phyloP scores from a whole-genome alignment of 1,140 invertebrate species.

The Hesperophylax magnus region DNA sequence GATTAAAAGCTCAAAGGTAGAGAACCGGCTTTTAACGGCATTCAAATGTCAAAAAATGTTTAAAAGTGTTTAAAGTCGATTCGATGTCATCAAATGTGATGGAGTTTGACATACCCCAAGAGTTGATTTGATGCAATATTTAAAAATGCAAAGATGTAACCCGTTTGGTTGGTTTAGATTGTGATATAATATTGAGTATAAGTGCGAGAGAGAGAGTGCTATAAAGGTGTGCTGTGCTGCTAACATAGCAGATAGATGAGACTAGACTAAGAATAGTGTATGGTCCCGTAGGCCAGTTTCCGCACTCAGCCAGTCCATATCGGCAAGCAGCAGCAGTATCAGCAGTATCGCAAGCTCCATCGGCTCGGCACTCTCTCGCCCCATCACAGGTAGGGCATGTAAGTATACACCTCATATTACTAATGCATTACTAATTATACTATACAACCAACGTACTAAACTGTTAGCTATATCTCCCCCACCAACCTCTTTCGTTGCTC shows the following conservation, averaged over 20 bases:
- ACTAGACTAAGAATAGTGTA: conserved; percentile 42
- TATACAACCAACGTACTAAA: neutral
- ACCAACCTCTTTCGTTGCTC: no score
- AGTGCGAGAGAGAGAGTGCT: conserved; percentile 20
- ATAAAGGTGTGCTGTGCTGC: conserved; percentile 20
- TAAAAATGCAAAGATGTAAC: no score
- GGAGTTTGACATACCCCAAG: no score
- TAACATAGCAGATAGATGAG: conserved; percentile 11
- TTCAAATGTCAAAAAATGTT: neutral
- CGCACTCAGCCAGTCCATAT: conserved; percentile 78
- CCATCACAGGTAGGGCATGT: conserved; percentile 81
- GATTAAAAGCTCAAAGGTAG: neutral
- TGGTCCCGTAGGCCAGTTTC: conserved; percentile 72
- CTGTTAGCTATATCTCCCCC: neutral
- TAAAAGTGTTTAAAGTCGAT: no score
- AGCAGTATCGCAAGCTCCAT: conserved; percentile 77
- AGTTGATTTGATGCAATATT: no score
- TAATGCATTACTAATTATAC: neutral
- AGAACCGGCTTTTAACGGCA: neutral
- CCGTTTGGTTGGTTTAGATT: no score
- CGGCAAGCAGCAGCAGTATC: conserved; percentile 74
- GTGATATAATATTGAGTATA: neutral
- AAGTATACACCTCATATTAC: conserved; percentile 57
- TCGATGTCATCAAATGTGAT: no score
- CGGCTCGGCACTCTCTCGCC: conserved; percentile 76